Evolutionary conservation across 2,888 invertebrate genomes (phyloP).

Genomic region (Ophioninae sp.): DNA sequence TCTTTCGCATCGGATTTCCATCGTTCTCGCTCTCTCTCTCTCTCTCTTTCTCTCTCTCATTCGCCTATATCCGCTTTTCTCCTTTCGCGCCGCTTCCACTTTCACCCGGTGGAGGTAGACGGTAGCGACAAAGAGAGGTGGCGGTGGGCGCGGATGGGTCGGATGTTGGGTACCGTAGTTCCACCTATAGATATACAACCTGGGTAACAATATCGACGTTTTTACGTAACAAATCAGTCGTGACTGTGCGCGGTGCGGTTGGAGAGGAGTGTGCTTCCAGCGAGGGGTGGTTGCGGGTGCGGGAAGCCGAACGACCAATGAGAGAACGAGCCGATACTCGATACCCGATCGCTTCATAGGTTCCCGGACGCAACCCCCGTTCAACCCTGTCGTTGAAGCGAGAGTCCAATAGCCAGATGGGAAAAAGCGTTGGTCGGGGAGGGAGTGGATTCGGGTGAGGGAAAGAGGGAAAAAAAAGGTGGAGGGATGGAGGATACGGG

Average conservation of each 20-base stretch:
- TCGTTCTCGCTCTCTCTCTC: constrained; percentile 65
- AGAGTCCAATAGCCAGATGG: constrained; percentile 80
- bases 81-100: constrained; percentile 56
- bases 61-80: constrained; percentile 55
- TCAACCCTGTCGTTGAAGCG: constrained; percentile 68
- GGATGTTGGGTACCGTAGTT: constrained; percentile 66
- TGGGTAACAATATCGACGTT: constrained; percentile 80
- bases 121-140: constrained; percentile 65
- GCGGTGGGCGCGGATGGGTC: constrained; percentile 68
- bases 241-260: constrained; percentile 74
- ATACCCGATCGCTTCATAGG: constrained; percentile 81
- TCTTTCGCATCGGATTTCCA: constrained; percentile 23
- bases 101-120: constrained; percentile 36
- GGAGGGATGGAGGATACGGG: constrained; percentile 58
- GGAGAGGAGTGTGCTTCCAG: constrained; percentile 42
- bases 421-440: constrained; percentile 74
- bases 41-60: constrained; percentile 69
- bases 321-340: constrained; percentile 80
- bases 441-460: constrained; percentile 59
- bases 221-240: constrained; percentile 82
- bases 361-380: constrained; percentile 72
- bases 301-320: constrained; percentile 79
- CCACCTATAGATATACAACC: constrained; percentile 64
- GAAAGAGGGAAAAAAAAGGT: constrained; percentile 63
- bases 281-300: constrained; percentile 75